Evolutionary conservation across 2,888 invertebrate genomes (phyloP).

Genomic region (Perdita meconis): DNA sequence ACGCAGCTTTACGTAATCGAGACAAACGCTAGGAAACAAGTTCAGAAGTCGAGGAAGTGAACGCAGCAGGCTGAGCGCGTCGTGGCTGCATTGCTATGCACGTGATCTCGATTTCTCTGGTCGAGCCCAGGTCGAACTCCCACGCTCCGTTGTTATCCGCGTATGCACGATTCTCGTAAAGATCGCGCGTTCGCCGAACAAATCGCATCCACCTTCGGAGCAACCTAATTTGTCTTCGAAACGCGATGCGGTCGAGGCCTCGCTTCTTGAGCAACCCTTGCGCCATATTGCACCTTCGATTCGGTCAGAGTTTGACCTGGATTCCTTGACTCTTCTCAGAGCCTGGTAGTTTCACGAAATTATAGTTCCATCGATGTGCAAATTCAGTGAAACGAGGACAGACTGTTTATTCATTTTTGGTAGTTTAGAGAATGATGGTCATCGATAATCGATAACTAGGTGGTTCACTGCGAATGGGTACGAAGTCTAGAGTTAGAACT

Average conservation of each 20-base stretch:
- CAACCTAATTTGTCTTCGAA: constrained; percentile 42
- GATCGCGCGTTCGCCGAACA: constrained; percentile 53
- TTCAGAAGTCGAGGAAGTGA: constrained; percentile 61
- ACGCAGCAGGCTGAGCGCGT: constrained; percentile 33
- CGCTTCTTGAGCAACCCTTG: constrained; percentile 1
- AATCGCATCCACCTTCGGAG: constrained; percentile 47
- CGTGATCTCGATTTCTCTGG: constrained; percentile 69
- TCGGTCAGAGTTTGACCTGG: not conserved
- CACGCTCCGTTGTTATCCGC: constrained; percentile 57
- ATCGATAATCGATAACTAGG: constrained; percentile 20
- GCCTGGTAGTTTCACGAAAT: not conserved
- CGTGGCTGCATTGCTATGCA: constrained; percentile 43
- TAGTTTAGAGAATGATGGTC: no score
- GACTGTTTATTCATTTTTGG: no score
- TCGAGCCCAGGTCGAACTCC: constrained; percentile 64
- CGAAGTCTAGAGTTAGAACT: constrained; percentile 33
- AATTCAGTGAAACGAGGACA: no score
- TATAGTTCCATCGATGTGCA: no score
- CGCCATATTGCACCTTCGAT: constrained; percentile 11
- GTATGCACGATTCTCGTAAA: constrained; percentile 53
- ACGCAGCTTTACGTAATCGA: constrained; percentile 42
- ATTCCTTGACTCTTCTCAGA: not conserved
- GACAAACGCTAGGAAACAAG: constrained; percentile 53
- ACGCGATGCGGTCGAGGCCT: constrained; percentile 14
- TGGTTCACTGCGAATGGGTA: constrained; percentile 11